These are phyloP conservation scores for Scomberomorus guttatus DNA, from an alignment of 2,797 vertebrate species.

Conservation along the genomic window DNA sequence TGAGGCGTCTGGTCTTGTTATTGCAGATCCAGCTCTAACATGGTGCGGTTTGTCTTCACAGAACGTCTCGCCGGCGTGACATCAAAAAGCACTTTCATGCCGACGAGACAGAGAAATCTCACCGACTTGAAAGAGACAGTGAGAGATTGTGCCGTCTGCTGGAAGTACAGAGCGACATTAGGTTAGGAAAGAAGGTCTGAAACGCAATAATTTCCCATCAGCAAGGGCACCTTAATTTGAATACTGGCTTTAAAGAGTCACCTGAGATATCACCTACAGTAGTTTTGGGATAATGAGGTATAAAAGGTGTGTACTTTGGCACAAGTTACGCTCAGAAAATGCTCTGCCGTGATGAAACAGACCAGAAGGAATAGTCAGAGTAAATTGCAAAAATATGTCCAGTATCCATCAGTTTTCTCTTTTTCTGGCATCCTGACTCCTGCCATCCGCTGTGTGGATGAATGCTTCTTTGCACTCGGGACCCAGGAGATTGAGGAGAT, in stretches of 20 bases:
- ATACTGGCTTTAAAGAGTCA: constrained; percentile 30
- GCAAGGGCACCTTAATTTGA: constrained; percentile 34
- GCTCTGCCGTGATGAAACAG: constrained; percentile 41
- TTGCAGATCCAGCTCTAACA: constrained; percentile 18
- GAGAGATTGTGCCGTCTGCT: constrained; percentile 24
- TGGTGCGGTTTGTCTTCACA: constrained; percentile 13
- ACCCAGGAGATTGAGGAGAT: constrained; percentile 69
- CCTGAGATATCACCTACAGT: constrained; percentile 23
- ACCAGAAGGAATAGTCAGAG: constrained; percentile 21
- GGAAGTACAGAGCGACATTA: constrained; percentile 23
- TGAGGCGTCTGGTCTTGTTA: constrained; percentile 23
- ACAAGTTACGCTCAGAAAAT: constrained; percentile 46
- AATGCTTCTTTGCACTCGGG: constrained; percentile 52
- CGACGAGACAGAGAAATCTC: background rate
- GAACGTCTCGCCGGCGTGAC: background rate
- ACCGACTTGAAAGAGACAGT: constrained; percentile 20
- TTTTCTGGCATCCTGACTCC: constrained; percentile 54
- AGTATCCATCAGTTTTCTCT: constrained; percentile 32
- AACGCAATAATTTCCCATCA: constrained; percentile 19
- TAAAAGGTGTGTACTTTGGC: constrained; percentile 36
- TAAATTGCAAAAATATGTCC: constrained; percentile 64
- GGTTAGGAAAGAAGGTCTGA: background rate
- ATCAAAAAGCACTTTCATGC: constrained; percentile 38
- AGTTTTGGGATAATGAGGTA: constrained; percentile 49
- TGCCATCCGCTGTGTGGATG: constrained; percentile 51